Base-by-base conservation (phyloP, 2,797 vertebrate genomes). In the Gouania willdenowi region DNA sequence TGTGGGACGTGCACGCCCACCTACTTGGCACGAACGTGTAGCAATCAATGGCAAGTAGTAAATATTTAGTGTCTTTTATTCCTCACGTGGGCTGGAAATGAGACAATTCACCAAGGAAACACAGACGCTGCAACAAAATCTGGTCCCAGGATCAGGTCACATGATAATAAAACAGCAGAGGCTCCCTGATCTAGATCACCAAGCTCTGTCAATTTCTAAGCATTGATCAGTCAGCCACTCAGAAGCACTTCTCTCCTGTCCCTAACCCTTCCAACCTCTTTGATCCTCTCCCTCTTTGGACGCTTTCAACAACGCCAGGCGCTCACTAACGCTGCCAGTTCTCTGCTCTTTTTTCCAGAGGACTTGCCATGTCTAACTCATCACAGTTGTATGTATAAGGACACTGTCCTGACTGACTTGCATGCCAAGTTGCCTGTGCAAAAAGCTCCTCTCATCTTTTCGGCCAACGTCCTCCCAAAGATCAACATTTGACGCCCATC, bases 291-390 rank as follows among this genome's bases (percentile, higher is more conserved):
- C 56, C 61, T 54, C 64, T 30, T 52, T 63, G 66, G 72, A 46
- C 59, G 59, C 54, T 61, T 26, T 4, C 63, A 53, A 21, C 41
- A 30, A 46, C 66, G 33, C 62, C 57, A 41, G 62, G 43, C 52
- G 59, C 41, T 43, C 49, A 75, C 79, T 87, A 87, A 89, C 77
- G 69, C 85, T 84, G 75, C 75, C 66, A 87, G 82, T 86, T 86
- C 73, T 87, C 71, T 83, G 75, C 55, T 89, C 88, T 82, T 48
- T 35, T 77, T 86, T 85, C 65, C 88, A 90, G 88, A 89, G 82
- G 80, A 85, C 79, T 86, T 89, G 76, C 87, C 89, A 75, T 89
- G 89, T 90, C 89, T 88, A 82, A 87, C 77, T 43, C 87, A 83
- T 60, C 87, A 77, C 80, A 86, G 85, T 82, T 91, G 87, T 90